Conservation (phyloP, 2,888 invertebrate genomes). For the Norana najaformis region DNA sequence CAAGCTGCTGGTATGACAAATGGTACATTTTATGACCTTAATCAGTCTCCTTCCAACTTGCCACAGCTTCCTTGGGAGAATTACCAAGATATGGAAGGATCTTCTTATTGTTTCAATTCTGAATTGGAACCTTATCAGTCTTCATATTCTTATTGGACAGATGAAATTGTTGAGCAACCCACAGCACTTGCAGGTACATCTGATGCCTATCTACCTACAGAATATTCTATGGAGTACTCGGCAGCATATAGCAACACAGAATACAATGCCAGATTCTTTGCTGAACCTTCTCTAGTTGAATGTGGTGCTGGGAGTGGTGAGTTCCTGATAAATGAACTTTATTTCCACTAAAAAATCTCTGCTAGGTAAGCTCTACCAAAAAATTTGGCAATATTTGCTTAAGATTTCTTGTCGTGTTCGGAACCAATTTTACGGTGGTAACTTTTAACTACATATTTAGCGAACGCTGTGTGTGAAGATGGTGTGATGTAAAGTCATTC, state of each 20-base stretch:
- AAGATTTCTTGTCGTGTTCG: not conserved
- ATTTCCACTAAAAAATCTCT: not conserved
- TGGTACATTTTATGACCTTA: conserved; percentile 13
- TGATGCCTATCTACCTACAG: not conserved
- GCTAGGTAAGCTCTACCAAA: not conserved
- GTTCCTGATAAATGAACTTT: not conserved
- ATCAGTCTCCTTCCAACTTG: not conserved
- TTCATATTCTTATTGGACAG: not conserved
- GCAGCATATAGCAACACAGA: not conserved
- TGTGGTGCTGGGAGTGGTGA: not conserved
- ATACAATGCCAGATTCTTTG: not conserved
- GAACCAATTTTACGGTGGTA: not conserved
- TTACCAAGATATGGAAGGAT: not conserved
- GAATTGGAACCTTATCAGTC: not conserved
- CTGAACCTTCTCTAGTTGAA: not conserved
- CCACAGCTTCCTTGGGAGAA: not conserved
- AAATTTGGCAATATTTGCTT: not conserved
- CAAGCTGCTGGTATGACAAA: not conserved
- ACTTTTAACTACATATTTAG: not conserved
- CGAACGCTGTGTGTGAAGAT: not conserved
- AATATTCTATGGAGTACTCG: not conserved
- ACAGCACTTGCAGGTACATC: not conserved
- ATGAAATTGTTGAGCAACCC: not conserved
- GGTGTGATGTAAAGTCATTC: not conserved
- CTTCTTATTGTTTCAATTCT: not conserved